phyloP scores from a whole-genome alignment of 2,797 vertebrate genomes.

The Lacerta viridis region DNA sequence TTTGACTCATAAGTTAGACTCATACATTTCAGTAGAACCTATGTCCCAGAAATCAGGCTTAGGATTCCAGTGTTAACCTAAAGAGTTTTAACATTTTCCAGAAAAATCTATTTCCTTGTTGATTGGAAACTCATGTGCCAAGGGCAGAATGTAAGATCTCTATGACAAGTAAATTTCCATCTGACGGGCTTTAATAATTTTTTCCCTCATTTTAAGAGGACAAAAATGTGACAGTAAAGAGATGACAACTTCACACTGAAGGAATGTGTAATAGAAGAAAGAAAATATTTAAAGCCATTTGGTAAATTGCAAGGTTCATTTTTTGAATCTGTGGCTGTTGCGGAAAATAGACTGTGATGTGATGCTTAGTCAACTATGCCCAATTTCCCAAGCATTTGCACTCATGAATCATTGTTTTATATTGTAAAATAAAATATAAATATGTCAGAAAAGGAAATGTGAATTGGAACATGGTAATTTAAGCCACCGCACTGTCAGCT shows the following conservation, averaged over 20 bases:
- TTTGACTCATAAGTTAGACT: not conserved
- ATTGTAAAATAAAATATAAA: slow-evolving; percentile 55
- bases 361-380: slow-evolving; percentile 48
- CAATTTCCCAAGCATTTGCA: slow-evolving; percentile 53
- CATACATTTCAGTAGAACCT: not conserved
- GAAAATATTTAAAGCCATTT: slow-evolving; percentile 41
- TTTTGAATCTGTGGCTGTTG: slow-evolving; percentile 22
- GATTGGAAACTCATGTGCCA: not conserved
- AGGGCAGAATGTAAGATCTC: slow-evolving; percentile 30
- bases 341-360: slow-evolving; percentile 39
- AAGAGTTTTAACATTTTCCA: not conserved
- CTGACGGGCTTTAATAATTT: not conserved
- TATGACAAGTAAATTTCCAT: slow-evolving; percentile 32
- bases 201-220: not conserved
- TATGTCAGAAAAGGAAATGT: slow-evolving; percentile 44
- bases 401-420: slow-evolving; percentile 42
- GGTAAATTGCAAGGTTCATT: slow-evolving; percentile 31
- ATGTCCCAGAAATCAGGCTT: not conserved
- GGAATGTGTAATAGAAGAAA: slow-evolving; percentile 21
- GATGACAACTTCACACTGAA: slow-evolving; percentile 2
- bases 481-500: slow-evolving; percentile 20
- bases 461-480: slow-evolving; percentile 52
- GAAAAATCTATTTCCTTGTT: not conserved
- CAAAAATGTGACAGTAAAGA: slow-evolving; percentile 14
- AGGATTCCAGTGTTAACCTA: slow-evolving; percentile 1